phyloP scores from a whole-genome alignment of 2,113 vertebrate genomes.

The Rhodinocichla rosea region DNA sequence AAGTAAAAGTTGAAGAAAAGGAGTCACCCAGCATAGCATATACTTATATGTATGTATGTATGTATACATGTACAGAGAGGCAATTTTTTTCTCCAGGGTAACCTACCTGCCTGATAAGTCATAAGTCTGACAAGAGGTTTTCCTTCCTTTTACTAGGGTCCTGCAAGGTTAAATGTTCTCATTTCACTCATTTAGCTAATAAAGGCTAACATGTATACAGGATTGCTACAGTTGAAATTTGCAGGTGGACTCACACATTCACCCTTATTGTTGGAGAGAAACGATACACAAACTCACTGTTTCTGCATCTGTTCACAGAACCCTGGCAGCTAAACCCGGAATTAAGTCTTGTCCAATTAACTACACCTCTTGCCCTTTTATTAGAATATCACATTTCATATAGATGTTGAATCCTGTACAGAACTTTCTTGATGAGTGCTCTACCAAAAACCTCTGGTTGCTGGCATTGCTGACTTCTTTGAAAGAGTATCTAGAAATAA shows the following conservation, averaged over 20 bases:
- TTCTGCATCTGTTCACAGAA: not conserved
- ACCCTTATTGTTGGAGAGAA: not conserved
- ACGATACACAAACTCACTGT: not conserved
- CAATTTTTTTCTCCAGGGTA: not conserved
- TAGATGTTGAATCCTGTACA: not conserved
- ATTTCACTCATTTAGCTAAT: not conserved
- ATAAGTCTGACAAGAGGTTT: not conserved
- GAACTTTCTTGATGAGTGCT: not conserved
- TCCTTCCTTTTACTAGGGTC: not conserved
- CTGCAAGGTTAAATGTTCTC: not conserved
- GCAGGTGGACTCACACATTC: not conserved
- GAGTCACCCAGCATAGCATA: not conserved
- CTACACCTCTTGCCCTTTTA: not conserved
- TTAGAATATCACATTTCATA: not conserved
- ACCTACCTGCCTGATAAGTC: not conserved
- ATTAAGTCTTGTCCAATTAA: not conserved
- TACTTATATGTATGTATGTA: not conserved
- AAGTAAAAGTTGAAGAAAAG: not conserved
- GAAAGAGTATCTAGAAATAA: not conserved
- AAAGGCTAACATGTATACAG: not conserved
- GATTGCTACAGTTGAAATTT: not conserved
- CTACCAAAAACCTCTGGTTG: not conserved
- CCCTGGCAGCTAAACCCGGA: not conserved
- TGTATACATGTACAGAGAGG: not conserved
- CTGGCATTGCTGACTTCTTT: not conserved